These are phyloP conservation scores for Scolopax mira DNA, from an alignment of 2,113 vertebrate genomes.

Conservation along the genomic window DNA sequence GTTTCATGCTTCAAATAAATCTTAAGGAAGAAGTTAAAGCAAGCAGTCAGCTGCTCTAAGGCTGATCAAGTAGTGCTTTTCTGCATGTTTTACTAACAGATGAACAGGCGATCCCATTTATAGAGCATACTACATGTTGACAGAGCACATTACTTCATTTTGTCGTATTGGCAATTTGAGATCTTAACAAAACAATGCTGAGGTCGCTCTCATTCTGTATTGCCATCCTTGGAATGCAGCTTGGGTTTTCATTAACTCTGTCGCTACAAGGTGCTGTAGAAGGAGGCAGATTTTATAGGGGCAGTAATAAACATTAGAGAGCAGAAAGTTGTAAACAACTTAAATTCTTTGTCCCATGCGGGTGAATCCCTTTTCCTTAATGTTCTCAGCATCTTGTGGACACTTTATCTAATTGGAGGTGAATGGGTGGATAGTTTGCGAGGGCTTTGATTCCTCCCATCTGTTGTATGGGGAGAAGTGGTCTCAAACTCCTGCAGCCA, in stretches of 20 bases:
- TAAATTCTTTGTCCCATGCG: neutral
- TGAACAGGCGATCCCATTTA: conserved; percentile 48
- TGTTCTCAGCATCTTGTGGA: neutral
- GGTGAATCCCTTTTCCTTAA: neutral
- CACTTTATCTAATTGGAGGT: neutral
- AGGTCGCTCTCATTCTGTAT: conserved; percentile 57
- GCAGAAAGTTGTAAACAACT: neutral
- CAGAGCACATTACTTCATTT: conserved; percentile 65
- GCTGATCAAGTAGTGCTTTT: conserved; percentile 7
- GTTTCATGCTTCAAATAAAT: neutral
- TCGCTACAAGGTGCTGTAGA: conserved; percentile 6
- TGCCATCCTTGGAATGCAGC: conserved; percentile 70
- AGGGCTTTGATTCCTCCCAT: conserved; percentile 19
- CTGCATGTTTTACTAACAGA: conserved; percentile 37
- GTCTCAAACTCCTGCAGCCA: neutral
- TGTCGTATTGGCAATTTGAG: conserved; percentile 68
- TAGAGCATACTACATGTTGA: conserved; percentile 66
- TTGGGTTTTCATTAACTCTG: conserved; percentile 66
- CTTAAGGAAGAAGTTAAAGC: neutral
- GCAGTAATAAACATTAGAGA: conserved; percentile 7
- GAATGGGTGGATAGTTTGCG: neutral
- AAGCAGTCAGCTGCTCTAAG: neutral
- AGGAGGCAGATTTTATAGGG: neutral
- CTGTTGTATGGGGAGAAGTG: conserved; percentile 6
- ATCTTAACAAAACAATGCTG: conserved; percentile 71